A percentile compares a stretch with the other conserved stretches of the same genome.
Conservation (phyloP, 2,888 invertebrate genomes). For the Aelia acuminata region DNA sequence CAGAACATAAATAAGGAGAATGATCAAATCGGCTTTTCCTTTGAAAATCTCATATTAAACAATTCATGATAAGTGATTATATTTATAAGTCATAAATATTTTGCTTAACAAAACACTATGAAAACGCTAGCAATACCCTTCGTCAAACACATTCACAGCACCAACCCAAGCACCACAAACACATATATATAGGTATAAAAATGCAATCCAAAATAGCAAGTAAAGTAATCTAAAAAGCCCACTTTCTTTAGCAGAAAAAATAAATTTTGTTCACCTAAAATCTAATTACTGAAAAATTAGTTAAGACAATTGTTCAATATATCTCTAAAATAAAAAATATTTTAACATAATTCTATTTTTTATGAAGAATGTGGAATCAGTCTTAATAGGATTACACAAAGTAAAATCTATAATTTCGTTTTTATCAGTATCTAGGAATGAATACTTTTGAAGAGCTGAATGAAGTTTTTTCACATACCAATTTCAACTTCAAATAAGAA, state of each 20-base stretch:
- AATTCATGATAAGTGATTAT: neutral
- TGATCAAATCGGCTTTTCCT: neutral
- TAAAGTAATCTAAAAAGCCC: neutral
- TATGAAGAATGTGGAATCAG: too few relatives aligned
- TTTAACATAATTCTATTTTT: too few relatives aligned
- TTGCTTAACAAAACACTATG: neutral
- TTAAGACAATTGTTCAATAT: neutral
- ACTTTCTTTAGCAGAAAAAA: neutral
- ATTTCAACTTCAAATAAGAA: too few relatives aligned
- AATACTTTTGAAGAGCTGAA: too few relatives aligned
- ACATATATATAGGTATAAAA: neutral
- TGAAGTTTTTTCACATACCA: too few relatives aligned
- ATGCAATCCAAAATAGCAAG: neutral
- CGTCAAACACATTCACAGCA: neutral
- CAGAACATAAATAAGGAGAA: neutral
- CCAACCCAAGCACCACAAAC: slow-evolving; percentile 26
- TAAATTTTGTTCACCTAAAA: neutral
- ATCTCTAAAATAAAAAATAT: too few relatives aligned
- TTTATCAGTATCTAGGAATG: too few relatives aligned
- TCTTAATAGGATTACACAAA: too few relatives aligned
- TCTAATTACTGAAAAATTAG: neutral
- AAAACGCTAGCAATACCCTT: neutral
- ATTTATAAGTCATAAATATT: slow-evolving; percentile 14
- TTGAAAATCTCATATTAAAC: neutral
- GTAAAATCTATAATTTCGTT: too few relatives aligned